phyloP scores from a whole-genome alignment of 1,140 invertebrate species.

The Heliconius melpomene region DNA sequence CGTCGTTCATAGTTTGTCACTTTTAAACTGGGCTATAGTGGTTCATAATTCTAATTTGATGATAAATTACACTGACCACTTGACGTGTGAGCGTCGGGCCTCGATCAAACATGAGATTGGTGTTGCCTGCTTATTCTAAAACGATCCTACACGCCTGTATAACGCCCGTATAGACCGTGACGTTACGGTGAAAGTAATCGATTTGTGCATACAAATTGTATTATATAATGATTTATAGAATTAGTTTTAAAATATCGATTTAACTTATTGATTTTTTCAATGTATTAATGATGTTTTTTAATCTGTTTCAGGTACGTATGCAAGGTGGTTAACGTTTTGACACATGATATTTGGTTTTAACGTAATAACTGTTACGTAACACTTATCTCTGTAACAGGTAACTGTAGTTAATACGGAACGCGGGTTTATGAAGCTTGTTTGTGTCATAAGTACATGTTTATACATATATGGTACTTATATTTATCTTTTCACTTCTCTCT shows the following conservation, averaged over 20 bases:
- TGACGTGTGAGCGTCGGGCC: constrained; percentile 53
- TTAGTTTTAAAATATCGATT: constrained; percentile 29
- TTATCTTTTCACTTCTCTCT: no score
- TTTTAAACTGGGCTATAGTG: not conserved
- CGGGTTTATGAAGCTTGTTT: not conserved
- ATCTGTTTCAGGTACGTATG: constrained; percentile 48
- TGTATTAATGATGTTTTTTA: constrained; percentile 22
- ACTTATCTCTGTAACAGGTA: not conserved
- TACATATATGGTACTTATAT: not conserved
- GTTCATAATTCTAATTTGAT: not conserved
- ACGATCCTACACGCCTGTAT: constrained; percentile 35
- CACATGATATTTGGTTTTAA: constrained; percentile 5
- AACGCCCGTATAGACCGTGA: constrained; percentile 42
- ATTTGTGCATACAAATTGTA: constrained; percentile 58
- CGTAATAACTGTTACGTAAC: constrained; percentile 2
- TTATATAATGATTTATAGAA: constrained; percentile 59
- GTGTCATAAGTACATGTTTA: not conserved
- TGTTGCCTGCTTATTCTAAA: constrained; percentile 23
- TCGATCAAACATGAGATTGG: constrained; percentile 28
- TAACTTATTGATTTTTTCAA: constrained; percentile 12
- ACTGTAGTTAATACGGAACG: not conserved
- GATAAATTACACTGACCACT: constrained; percentile 26
- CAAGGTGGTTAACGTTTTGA: not conserved
- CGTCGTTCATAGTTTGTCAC: not conserved
- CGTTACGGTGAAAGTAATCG: constrained; percentile 71